These are phyloP conservation scores for Sebastiscus albofasciatus DNA, from an alignment of 2,797 vertebrate genomes.

Conservation along the genomic window DNA sequence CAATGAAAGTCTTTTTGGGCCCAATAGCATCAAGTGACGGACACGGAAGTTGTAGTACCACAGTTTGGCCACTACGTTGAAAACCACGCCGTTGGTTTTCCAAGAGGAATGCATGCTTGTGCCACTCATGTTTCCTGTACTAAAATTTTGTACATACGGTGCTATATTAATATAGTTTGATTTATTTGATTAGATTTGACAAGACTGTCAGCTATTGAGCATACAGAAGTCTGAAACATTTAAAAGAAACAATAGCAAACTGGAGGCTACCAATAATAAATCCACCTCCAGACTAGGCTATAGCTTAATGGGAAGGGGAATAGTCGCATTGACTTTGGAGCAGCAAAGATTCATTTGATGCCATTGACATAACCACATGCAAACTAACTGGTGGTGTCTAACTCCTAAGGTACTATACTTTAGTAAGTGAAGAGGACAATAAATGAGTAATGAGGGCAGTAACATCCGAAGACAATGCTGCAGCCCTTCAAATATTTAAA, in stretches of 20 bases:
- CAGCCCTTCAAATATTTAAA: conserved; percentile 3
- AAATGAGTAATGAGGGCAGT: not conserved
- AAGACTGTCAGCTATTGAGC: not conserved
- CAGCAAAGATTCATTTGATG: not conserved
- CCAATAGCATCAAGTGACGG: too few species aligned
- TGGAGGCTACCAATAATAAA: not conserved
- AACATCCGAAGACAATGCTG: not conserved
- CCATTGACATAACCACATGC: not conserved
- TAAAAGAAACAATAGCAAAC: not conserved
- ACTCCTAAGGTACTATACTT: not conserved
- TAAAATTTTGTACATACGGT: not conserved
- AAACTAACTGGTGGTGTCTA: not conserved
- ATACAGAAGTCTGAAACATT: not conserved
- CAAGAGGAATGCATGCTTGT: not conserved
- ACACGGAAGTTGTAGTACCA: too few species aligned
- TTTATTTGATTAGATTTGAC: not conserved
- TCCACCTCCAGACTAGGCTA: not conserved
- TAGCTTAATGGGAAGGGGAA: not conserved
- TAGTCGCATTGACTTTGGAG: not conserved
- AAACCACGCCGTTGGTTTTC: not conserved
- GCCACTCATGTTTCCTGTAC: too few species aligned
- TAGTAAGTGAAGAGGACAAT: not conserved
- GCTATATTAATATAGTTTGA: not conserved
- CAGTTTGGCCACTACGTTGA: too few species aligned
- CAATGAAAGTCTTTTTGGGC: too few species aligned